Conservation (phyloP, 2,113 vertebrate genomes). For the Coptodon bakossiorum region DNA sequence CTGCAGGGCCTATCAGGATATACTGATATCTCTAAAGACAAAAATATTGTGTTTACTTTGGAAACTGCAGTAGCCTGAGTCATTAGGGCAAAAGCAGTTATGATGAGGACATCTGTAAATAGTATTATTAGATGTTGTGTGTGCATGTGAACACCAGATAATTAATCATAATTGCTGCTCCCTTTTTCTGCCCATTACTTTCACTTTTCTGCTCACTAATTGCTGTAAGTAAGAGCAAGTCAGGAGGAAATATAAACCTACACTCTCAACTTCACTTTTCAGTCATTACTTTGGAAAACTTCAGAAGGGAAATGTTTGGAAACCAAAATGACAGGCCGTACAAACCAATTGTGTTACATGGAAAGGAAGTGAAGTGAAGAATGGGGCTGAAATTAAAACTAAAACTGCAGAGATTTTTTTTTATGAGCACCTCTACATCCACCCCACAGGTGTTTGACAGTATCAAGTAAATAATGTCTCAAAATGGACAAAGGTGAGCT, state of each 20-base stretch:
- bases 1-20: not conserved
- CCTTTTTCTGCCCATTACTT: not conserved
- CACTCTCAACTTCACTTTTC: not conserved
- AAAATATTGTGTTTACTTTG: not conserved
- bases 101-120: not conserved
- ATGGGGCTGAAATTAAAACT: not conserved
- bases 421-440: not conserved
- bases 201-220: not conserved
- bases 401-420: not conserved
- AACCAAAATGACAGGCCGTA: not conserved
- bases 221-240: not conserved
- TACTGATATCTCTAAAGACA: not conserved
- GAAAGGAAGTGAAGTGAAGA: not conserved
- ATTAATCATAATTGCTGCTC: not conserved
- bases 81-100: not conserved
- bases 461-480: not conserved
- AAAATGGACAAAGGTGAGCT: not conserved
- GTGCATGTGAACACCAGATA: not conserved
- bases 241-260: not conserved
- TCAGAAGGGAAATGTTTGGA: not conserved
- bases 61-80: not conserved
- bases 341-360: not conserved
- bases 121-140: not conserved
- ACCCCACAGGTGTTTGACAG: not conserved
- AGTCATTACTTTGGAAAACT: not conserved